phyloP scores from a whole-genome alignment of 1,140 invertebrate species.

The Rhopalosiphum padi region DNA sequence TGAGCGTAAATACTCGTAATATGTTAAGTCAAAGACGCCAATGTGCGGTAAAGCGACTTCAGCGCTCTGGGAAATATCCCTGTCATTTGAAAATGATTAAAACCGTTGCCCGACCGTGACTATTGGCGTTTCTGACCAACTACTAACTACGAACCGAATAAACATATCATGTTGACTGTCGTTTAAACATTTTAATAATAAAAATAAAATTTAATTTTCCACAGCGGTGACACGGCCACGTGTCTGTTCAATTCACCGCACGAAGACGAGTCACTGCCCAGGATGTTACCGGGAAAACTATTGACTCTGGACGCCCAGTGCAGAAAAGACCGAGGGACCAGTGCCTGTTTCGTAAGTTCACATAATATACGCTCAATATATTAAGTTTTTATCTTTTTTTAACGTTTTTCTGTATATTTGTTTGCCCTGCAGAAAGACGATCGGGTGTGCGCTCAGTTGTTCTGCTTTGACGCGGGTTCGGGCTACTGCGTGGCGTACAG shows the following conservation, averaged over 20 bases:
- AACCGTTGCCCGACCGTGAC: neutral
- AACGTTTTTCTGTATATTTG: neutral
- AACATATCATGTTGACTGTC: neutral
- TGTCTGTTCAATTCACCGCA: constrained; percentile 93
- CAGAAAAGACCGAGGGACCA: constrained; percentile 90
- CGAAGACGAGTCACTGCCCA: constrained; percentile 86
- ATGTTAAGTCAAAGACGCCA: neutral
- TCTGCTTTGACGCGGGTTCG: constrained; percentile 92
- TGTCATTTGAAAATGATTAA: neutral
- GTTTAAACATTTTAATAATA: neutral
- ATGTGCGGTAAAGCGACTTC: neutral
- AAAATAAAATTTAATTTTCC: neutral
- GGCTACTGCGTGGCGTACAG: constrained; percentile 95
- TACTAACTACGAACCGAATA: neutral
- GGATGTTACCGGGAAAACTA: constrained; percentile 88
- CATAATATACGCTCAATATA: neutral
- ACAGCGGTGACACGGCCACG: constrained; percentile 90
- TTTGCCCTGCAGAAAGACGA: constrained; percentile 79
- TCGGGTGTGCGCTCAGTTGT: constrained; percentile 91
- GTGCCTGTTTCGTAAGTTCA: constrained; percentile 80
- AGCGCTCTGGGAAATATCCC: neutral
- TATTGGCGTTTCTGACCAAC: too few relatives aligned
- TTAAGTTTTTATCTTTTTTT: too few relatives aligned
- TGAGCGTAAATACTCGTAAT: neutral
- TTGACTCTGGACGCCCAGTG: constrained; percentile 91